phyloP scores from a whole-genome alignment of 2,888 invertebrate genomes.

The Lepidocyrtoides sp. region DNA sequence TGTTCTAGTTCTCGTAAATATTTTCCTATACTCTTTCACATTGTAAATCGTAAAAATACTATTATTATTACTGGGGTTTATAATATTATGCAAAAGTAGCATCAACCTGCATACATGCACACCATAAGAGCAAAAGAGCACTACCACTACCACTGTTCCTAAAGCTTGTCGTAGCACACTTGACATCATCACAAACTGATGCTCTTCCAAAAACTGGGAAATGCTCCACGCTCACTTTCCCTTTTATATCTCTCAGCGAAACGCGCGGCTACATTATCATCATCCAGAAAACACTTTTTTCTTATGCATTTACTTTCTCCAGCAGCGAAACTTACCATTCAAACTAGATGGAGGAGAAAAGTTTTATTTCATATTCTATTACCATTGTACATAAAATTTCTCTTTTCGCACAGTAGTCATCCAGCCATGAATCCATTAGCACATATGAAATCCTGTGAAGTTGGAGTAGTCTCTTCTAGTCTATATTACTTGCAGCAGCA shows the following conservation, averaged over 20 bases:
- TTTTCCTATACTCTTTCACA: too few relatives aligned
- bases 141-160: too few relatives aligned
- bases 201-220: constrained; percentile 46
- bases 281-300: background rate
- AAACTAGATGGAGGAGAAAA: constrained; percentile 7
- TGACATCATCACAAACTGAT: background rate
- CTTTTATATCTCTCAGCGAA: constrained; percentile 42
- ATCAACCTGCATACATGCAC: too few relatives aligned
- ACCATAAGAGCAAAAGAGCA: background rate
- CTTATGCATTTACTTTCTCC: background rate
- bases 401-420: constrained; percentile 26
- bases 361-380: constrained; percentile 5
- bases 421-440: constrained; percentile 43
- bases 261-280: background rate
- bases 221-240: constrained; percentile 50
- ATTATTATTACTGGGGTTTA: too few relatives aligned
- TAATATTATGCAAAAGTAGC: too few relatives aligned
- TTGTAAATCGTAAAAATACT: too few relatives aligned
- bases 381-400: background rate
- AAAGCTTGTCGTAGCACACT: background rate
- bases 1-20: too few relatives aligned
- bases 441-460: constrained; percentile 15
- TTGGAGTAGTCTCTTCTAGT: background rate
- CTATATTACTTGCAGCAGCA: background rate
- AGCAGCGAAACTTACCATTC: background rate